Percentiles rank a stretch among this genome's conserved stretches.
phyloP scores from a whole-genome alignment of 2,113 vertebrate genomes.

The Carassius carassius region DNA sequence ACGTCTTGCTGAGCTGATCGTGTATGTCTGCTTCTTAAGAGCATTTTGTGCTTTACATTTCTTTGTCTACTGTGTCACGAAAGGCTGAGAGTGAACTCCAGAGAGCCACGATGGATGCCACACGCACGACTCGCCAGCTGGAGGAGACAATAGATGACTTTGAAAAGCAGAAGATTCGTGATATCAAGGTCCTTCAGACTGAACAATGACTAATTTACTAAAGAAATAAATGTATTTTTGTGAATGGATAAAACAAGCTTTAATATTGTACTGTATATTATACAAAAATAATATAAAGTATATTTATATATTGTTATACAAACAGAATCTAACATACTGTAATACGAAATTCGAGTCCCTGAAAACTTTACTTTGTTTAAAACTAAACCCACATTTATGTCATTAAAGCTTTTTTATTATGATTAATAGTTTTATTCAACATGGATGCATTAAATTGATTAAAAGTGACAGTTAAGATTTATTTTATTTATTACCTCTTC shows the following conservation, averaged over 20 bases:
- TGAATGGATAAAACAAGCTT: not conserved
- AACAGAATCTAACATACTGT: too few species aligned
- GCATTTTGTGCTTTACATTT: slow-evolving; percentile 32
- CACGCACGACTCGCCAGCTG: slow-evolving; percentile 87
- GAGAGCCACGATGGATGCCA: slow-evolving; percentile 91
- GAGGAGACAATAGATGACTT: slow-evolving; percentile 97
- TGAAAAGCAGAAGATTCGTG: slow-evolving; percentile 94
- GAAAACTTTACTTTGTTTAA: too few species aligned
- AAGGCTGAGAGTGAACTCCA: slow-evolving; percentile 95
- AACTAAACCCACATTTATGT: not conserved
- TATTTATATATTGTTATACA: too few species aligned
- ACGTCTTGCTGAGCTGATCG: too few species aligned
- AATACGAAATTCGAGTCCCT: too few species aligned
- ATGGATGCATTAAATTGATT: too few species aligned
- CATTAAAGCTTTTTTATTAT: not conserved
- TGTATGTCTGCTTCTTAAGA: not conserved
- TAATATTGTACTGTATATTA: not conserved
- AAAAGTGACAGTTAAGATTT: too few species aligned
- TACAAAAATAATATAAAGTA: not conserved
- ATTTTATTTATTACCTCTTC: too few species aligned
- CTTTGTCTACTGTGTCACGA: slow-evolving; percentile 52
- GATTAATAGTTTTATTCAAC: too few species aligned
- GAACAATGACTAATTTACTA: not conserved
- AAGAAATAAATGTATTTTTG: not conserved
- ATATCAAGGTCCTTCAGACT: slow-evolving; percentile 85